A percentile compares a stretch with the other conserved stretches of the same genome.
Evolutionary conservation across 2,888 invertebrate species (phyloP).

Genomic region (Eurytoma californica): DNA sequence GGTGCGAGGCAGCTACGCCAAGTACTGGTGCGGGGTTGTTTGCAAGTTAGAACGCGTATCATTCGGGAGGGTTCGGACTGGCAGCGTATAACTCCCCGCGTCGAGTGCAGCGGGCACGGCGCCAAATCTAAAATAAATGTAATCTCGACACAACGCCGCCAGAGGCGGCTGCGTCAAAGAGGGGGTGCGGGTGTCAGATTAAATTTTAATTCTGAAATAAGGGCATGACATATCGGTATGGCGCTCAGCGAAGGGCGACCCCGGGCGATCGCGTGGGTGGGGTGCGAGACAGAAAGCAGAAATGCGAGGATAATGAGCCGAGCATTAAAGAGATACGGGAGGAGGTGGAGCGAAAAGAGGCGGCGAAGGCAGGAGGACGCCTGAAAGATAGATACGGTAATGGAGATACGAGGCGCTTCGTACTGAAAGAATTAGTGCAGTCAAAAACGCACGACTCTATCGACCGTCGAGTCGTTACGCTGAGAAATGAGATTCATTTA

Average conservation of each 20-base stretch:
- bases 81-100: conserved; percentile 54
- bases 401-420: conserved; percentile 36
- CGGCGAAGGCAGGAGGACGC: conserved; percentile 36
- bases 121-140: conserved; percentile 68
- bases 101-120: conserved; percentile 56
- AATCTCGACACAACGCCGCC: conserved; percentile 62
- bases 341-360: conserved; percentile 27
- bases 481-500: background rate
- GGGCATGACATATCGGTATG: conserved; percentile 72
- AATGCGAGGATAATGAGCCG: conserved; percentile 48
- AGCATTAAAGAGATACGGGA: conserved; percentile 36
- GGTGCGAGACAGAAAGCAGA: conserved; percentile 48
- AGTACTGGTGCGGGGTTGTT: conserved; percentile 36
- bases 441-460: conserved; percentile 27
- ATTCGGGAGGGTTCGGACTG: background rate
- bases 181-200: conserved; percentile 62
- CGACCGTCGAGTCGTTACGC: background rate
- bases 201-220: conserved; percentile 74
- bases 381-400: conserved; percentile 40
- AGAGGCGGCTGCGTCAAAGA: background rate
- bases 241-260: conserved; percentile 50
- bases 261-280: conserved; percentile 24
- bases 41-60: conserved; percentile 32
- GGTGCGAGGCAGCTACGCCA: conserved; percentile 8
- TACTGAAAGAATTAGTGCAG: conserved; percentile 42